Percentiles rank a stretch among this genome's conserved stretches.
phyloP scores from a whole-genome alignment of 2,797 vertebrate genomes.

The Anniella stebbinsi region DNA sequence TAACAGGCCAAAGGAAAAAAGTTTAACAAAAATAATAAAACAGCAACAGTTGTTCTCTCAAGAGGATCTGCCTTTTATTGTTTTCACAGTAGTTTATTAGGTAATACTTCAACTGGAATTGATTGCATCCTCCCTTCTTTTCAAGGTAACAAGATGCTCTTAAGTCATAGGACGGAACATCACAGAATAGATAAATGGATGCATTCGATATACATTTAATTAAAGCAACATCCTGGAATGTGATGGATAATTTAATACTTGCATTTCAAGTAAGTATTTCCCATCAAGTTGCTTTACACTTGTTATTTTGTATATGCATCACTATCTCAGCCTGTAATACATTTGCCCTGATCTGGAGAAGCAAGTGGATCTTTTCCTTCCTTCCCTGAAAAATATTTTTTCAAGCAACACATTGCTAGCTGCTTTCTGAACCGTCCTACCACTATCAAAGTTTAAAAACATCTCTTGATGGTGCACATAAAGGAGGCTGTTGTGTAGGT shows the following conservation, averaged over 20 bases:
- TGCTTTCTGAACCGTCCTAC: not conserved
- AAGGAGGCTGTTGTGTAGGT: not conserved
- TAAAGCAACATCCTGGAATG: conserved; percentile 23
- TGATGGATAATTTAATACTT: conserved; percentile 20
- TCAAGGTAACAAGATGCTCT: not conserved
- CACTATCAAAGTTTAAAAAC: not conserved
- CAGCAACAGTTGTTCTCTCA: not conserved
- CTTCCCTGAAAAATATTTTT: conserved; percentile 21
- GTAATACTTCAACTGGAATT: conserved; percentile 17
- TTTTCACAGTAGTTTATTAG: conserved; percentile 16
- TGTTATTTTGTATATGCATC: conserved; percentile 7
- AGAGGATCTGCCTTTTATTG: not conserved
- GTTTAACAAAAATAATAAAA: conserved; percentile 19
- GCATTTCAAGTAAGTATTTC: conserved; percentile 25
- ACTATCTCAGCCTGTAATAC: not conserved
- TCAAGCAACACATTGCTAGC: not conserved
- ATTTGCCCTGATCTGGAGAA: not conserved
- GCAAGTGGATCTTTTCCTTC: not conserved
- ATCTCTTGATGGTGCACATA: not conserved
- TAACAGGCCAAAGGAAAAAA: not conserved
- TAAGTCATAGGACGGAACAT: conserved; percentile 7
- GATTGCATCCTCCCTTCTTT: conserved; percentile 14
- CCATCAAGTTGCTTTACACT: not conserved
- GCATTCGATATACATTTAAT: conserved; percentile 22
- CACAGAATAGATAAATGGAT: not conserved